These are phyloP conservation scores for Rhyzopertha dominica DNA, from an alignment of 1,140 invertebrate species.

Conservation along the genomic window DNA sequence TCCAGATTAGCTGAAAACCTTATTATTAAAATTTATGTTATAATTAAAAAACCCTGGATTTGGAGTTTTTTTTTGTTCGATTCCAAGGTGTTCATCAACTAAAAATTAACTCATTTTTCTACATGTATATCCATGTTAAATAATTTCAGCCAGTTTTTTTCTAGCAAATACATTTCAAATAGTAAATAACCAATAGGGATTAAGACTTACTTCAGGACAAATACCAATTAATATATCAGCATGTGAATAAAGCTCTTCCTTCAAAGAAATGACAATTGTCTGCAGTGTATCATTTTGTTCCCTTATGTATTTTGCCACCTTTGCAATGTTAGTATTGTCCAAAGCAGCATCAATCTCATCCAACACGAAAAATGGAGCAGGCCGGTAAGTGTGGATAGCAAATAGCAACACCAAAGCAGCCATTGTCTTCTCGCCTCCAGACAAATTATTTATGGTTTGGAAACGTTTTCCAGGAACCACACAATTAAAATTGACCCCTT, in stretches of 20 bases:
- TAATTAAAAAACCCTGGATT: too few species aligned
- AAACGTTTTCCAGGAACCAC: slow-evolving; percentile 97
- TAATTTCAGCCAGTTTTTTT: neutral
- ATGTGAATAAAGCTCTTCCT: slow-evolving; percentile 98
- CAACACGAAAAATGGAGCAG: slow-evolving; percentile 95
- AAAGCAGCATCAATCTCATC: slow-evolving; percentile 98
- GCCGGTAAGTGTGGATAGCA: slow-evolving; percentile 94
- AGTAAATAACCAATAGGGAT: slow-evolving; percentile 9
- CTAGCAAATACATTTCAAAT: neutral
- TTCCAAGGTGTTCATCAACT: neutral
- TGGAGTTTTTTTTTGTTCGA: too few species aligned
- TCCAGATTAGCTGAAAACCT: too few species aligned
- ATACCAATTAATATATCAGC: slow-evolving; percentile 95
- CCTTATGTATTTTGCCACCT: slow-evolving; percentile 81
- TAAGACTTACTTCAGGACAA: slow-evolving; percentile 78
- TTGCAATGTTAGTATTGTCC: slow-evolving; percentile 98
- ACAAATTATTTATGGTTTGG: slow-evolving; percentile 95
- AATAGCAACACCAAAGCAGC: slow-evolving; percentile 92
- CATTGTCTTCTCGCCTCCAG: slow-evolving; percentile 96
- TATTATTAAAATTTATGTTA: too few species aligned
- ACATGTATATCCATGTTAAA: too few species aligned
- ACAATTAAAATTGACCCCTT: slow-evolving; percentile 96
- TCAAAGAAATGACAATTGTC: slow-evolving; percentile 97
- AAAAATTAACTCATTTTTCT: too few species aligned
- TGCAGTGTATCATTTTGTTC: slow-evolving; percentile 77